Conservation (phyloP, 2,113 vertebrate species). For the Hemichromis elongatus region DNA sequence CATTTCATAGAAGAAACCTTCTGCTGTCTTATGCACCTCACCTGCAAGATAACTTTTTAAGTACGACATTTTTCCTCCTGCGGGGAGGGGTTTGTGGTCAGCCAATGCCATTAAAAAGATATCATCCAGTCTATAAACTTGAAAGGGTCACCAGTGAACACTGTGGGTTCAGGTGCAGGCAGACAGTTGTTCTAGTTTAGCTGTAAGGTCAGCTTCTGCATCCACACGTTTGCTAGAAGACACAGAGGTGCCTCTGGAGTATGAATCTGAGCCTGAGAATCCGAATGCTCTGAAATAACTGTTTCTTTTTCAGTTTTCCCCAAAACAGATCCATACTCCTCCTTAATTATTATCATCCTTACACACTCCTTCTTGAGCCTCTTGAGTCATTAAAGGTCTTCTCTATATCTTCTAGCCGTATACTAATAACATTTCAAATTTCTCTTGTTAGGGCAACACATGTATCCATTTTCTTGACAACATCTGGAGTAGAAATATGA, state of each 20-base stretch:
- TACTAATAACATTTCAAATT: neutral
- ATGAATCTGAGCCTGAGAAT: neutral
- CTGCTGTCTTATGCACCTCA: neutral
- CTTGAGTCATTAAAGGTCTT: neutral
- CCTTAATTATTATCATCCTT: neutral
- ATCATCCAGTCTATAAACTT: conserved; percentile 25
- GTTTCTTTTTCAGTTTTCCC: neutral
- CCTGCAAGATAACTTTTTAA: conserved; percentile 5
- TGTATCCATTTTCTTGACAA: neutral
- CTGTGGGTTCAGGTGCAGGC: conserved; percentile 7
- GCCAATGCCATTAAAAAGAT: conserved; percentile 5
- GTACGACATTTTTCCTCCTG: conserved; percentile 32
- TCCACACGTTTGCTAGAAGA: neutral
- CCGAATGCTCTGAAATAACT: neutral
- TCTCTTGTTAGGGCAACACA: neutral
- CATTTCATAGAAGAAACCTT: neutral
- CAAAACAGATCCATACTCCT: neutral
- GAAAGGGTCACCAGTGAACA: conserved; percentile 15
- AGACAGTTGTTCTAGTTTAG: neutral
- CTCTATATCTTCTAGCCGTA: rapidly evolving
- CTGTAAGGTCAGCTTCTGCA: neutral
- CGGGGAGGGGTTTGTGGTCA: neutral
- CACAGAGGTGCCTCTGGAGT: neutral
- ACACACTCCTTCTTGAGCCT: rapidly evolving
- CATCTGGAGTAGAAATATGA: neutral